These are phyloP conservation scores for Choreutis nemorana DNA, from an alignment of 2,888 invertebrate genomes.

Conservation along the genomic window DNA sequence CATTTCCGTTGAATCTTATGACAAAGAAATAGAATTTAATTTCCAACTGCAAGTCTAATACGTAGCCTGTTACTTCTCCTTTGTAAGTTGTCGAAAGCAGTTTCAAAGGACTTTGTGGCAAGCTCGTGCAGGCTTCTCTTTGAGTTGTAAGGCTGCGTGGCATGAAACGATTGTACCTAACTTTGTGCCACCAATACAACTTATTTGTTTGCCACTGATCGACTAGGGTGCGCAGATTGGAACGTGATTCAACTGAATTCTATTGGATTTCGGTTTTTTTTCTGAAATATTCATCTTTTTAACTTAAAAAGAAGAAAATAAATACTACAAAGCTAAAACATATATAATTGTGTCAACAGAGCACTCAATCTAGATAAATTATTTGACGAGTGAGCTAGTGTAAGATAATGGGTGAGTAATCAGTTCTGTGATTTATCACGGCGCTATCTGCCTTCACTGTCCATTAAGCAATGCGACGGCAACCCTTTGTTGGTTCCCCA, in stretches of 20 bases:
- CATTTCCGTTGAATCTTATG: too few relatives aligned
- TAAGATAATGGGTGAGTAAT: slow-evolving; percentile 63
- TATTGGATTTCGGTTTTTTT: too few relatives aligned
- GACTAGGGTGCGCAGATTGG: slow-evolving; percentile 23
- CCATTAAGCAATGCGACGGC: slow-evolving; percentile 61
- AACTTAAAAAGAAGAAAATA: too few relatives aligned
- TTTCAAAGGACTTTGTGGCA: slow-evolving; percentile 27
- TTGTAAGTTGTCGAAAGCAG: slow-evolving; percentile 29
- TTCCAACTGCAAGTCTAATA: too few relatives aligned
- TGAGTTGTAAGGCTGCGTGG: slow-evolving; percentile 38
- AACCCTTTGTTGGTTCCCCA: slow-evolving; percentile 50
- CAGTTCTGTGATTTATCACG: slow-evolving; percentile 63
- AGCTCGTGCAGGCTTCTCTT: slow-evolving; percentile 39
- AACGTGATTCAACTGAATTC: too few relatives aligned
- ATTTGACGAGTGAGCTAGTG: too few relatives aligned
- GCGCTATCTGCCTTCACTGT: slow-evolving; percentile 62
- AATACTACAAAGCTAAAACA: too few relatives aligned
- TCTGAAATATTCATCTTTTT: too few relatives aligned
- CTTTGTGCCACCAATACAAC: slow-evolving; percentile 45
- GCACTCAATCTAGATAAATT: too few relatives aligned
- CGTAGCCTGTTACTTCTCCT: too few relatives aligned
- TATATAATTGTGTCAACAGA: too few relatives aligned
- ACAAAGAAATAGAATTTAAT: too few relatives aligned
- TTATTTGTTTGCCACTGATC: slow-evolving; percentile 56
- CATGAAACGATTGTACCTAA: slow-evolving; percentile 39